A percentile compares a stretch with the other conserved stretches of the same genome.
Evolutionary conservation across 53 echinoderm and acorn worm genomes (phyloP).

Genomic region (Zoroaster sp.): DNA sequence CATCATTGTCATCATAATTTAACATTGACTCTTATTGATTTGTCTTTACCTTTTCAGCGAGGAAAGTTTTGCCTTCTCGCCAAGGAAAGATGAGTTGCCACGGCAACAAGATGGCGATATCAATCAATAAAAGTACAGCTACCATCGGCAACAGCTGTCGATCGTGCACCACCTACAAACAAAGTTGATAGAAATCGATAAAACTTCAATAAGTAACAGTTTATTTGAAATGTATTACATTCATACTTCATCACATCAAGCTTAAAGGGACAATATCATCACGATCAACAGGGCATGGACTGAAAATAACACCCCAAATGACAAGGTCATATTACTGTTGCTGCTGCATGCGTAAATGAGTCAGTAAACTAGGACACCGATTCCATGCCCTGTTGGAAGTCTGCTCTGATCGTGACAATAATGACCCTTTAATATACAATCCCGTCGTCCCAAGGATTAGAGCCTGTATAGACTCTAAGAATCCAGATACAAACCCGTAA

Average conservation of each 20-base stretch:
- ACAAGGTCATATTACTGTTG: background rate
- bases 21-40: background rate
- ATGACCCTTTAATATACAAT: too few species aligned
- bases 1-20: too few species aligned
- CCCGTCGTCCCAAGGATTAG: too few species aligned
- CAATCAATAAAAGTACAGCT: conserved; percentile 57
- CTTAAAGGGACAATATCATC: too few species aligned
- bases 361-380: too few species aligned
- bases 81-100: conserved; percentile 79
- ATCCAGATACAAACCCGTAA: too few species aligned
- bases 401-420: too few species aligned
- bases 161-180: conserved; percentile 67
- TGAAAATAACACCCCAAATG: background rate
- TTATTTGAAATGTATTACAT: background rate
- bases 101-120: conserved; percentile 64
- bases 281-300: background rate
- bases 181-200: background rate
- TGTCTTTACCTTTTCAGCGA: conserved; percentile 45
- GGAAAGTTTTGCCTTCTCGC: background rate
- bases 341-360: too few species aligned
- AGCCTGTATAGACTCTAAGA: too few species aligned
- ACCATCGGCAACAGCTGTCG: conserved; percentile 80
- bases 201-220: background rate
- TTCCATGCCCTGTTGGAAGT: too few species aligned
- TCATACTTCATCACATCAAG: background rate